phyloP scores from a whole-genome alignment of 2,888 invertebrate genomes.

The Andrena haemorrhoa region DNA sequence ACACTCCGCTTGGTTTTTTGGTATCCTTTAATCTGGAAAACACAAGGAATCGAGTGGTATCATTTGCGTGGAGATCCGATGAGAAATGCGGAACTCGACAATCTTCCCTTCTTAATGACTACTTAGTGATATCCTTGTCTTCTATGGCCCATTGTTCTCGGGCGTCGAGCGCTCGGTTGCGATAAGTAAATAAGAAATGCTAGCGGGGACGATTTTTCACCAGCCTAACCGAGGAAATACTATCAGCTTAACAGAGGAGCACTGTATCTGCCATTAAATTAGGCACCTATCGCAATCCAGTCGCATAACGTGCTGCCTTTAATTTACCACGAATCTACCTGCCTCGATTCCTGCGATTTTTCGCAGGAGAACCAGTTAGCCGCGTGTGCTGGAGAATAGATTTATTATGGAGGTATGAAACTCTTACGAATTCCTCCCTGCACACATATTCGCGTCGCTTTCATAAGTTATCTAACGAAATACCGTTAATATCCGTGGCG shows the following conservation, averaged over 20 bases:
- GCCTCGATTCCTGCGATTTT: conserved; percentile 12
- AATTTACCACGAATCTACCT: conserved; percentile 14
- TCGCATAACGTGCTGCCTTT: background rate
- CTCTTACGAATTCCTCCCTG: background rate
- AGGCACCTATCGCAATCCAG: background rate
- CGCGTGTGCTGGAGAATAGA: background rate
- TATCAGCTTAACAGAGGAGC: background rate
- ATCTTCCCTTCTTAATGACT: no score
- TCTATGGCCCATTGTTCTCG: no score
- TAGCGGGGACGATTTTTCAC: no score
- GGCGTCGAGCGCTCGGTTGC: no score
- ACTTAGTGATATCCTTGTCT: no score
- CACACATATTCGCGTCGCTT: background rate
- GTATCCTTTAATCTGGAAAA: no score
- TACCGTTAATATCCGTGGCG: background rate
- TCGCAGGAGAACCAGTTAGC: conserved; percentile 1
- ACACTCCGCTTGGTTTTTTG: no score
- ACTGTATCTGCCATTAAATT: background rate
- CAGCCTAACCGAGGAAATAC: no score
- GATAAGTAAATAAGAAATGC: no score
- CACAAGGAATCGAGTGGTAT: no score
- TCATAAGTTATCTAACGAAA: background rate
- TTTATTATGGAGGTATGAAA: background rate
- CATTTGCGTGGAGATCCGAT: no score
- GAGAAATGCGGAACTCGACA: no score